Base-by-base conservation (phyloP, 2,797 vertebrate species). In the Phaenicophaeus curvirostris region DNA sequence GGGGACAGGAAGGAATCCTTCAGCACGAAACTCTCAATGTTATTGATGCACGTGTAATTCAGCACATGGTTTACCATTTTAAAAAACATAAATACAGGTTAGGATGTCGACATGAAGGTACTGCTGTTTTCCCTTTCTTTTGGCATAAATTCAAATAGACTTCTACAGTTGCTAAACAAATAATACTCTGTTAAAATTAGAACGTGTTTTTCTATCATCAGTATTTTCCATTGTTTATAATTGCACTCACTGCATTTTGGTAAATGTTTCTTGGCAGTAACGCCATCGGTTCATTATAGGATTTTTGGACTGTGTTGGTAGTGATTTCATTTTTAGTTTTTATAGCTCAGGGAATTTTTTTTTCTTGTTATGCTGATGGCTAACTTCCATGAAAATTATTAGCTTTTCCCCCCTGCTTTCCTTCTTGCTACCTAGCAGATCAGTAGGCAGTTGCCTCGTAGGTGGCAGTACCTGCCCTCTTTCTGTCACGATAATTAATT, bases 161-260 rank as follows among this genome's bases (percentile, higher is more conserved):
- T 83, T 72, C 75, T 89, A 77, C 30, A 62, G 73, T 39, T 91
- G 54, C 65, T 94, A 61, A 95, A 95, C 39, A 15, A 89, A 95
- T 92, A 89, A 90, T 75, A 72, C 50, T 71, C 37, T 31, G 84
- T 87, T 95, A 89, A 95, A 95, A 93, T 95, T 80, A 96, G 92
- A 94, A 85, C 73, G 87, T 46, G 42, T 81, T 92, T 86, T 61
- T 72, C 48, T 85, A 69, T 92, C 79, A 16, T 62, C 54, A 35
- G 42, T 95, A 30, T 96, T 94, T 95, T 95, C 92, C 94, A 79
- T 87, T 94, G 94, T 93, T 95, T 95, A 86, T 86, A 57, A 53
- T 28, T 84, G 54, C n/a, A 75, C 33, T 92, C 85, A 28, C 4
- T 93, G 89, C 91, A 12, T 68, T 89, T 95, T 87, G 92, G 78